Evolutionary conservation across 30 jellyfish, hydroid and myxozoan genomes (phyloP), one percentile per base, ranked within the genome.

Genomic region (Aurelia sp.): DNA sequence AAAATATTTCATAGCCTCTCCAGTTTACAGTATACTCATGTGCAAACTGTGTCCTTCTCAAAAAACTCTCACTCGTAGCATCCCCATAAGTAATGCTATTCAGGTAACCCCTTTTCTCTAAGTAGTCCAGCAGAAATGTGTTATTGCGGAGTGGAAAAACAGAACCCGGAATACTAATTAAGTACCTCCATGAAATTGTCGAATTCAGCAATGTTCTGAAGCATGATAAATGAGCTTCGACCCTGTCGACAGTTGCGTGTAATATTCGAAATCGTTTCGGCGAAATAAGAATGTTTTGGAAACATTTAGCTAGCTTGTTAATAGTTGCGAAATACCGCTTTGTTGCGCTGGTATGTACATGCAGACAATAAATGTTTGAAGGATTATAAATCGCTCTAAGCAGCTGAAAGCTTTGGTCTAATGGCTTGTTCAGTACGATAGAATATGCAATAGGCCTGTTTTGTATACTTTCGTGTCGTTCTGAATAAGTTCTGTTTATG

Each of bases 141-240:
- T 89, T 85, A 82, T 94, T 94, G 6, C 97, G 86, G 65, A 94
- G 69, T 15, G 99, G 99, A 74, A 89, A 94, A 6, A 90, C 93
- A 6, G 99, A 84, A 20, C 97, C 93, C n/a, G 99, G 96, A 57
- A 94, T 37, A 71, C 61, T 81, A 7, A 94, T 70, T 19, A 96
- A 62, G 65, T 81, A 94, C 77, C 79, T 91, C 99, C 99, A 94
- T 2, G 97, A 85, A 11, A 67, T 63, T 15, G 82, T 22, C 10
- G 81, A 15, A 62, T 85, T 85, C 33, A 94, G 76, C 16, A 94
- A 85, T 47, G 76, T 80, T 72, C 58, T 66, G 74, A 89, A 90
- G 83, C 99, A 94, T 4, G 91, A 60, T 19, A 89, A 13, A 62
- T 94, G 96, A 9, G 99, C 99, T n/a, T 88, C 31, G 6, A 94